These are phyloP conservation scores for Sylvilagus bachmani DNA, from an alignment of 2,113 vertebrate species.

Conservation along the genomic window DNA sequence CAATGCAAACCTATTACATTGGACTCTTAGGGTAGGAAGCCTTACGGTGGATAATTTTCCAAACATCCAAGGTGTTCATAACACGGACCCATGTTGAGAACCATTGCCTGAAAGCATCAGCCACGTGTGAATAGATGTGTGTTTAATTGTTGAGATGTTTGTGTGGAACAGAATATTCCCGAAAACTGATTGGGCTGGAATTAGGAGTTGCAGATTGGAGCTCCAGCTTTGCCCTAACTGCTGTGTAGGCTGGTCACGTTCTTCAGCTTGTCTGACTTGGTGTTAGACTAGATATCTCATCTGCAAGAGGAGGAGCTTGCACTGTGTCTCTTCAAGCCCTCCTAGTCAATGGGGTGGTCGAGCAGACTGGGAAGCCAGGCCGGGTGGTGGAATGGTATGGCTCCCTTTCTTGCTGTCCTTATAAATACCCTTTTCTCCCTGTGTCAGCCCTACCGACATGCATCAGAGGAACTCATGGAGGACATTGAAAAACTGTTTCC, in stretches of 20 bases:
- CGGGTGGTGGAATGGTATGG: not conserved
- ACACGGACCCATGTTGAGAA: not conserved
- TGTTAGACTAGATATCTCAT: not conserved
- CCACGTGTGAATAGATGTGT: not conserved
- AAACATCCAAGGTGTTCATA: not conserved
- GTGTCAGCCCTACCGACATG: not conserved
- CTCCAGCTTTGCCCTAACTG: not conserved
- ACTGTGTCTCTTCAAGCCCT: not conserved
- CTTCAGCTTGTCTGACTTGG: not conserved
- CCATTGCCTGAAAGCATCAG: not conserved
- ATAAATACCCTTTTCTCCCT: not conserved
- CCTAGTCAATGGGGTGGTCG: not conserved
- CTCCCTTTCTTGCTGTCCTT: not conserved
- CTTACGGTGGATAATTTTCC: not conserved
- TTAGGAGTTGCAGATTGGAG: not conserved
- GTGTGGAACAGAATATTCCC: not conserved
- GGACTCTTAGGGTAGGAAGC: not conserved
- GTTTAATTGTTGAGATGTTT: not conserved
- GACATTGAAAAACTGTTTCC: constrained; percentile 46
- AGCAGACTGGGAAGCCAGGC: not conserved
- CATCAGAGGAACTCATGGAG: not conserved
- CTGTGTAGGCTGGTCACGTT: not conserved
- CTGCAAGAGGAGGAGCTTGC: not conserved
- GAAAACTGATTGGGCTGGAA: not conserved
- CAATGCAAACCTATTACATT: not conserved